Evolutionary conservation across 2,888 invertebrate genomes (phyloP).

Genomic region (Cloeon dipterum): DNA sequence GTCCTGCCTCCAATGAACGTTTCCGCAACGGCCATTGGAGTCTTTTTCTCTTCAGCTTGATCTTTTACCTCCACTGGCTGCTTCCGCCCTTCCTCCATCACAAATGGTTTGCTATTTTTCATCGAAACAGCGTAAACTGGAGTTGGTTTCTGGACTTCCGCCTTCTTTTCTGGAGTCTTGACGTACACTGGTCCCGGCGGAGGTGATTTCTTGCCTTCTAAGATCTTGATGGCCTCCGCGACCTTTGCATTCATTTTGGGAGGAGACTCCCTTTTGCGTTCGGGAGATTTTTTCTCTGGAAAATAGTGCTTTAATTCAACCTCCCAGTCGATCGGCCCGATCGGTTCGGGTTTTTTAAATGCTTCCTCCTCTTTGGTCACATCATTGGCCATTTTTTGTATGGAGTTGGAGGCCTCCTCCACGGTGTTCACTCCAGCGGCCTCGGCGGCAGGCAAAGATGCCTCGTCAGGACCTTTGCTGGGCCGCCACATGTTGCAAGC

Average conservation of each 20-base stretch:
- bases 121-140: not conserved
- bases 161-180: not conserved
- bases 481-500: constrained; percentile 30
- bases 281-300: not conserved
- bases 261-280: constrained; percentile 1
- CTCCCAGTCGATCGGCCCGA: constrained; percentile 11
- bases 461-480: constrained; percentile 10
- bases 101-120: not conserved
- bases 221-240: not conserved
- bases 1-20: constrained; percentile 4
- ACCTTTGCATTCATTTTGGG: not conserved
- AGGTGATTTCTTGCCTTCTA: not conserved
- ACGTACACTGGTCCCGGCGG: not conserved
- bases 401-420: constrained; percentile 15
- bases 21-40: not conserved
- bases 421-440: not conserved
- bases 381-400: constrained; percentile 9
- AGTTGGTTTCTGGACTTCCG: constrained; percentile 3
- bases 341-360: constrained; percentile 1
- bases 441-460: not conserved
- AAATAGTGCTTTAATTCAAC: constrained; percentile 12
- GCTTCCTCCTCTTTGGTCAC: constrained; percentile 2
- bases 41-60: not conserved
- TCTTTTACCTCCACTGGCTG: not conserved
- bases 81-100: too few species aligned